Conservation (phyloP, 2,888 invertebrate genomes). For the Parthenolecanium corni region DNA sequence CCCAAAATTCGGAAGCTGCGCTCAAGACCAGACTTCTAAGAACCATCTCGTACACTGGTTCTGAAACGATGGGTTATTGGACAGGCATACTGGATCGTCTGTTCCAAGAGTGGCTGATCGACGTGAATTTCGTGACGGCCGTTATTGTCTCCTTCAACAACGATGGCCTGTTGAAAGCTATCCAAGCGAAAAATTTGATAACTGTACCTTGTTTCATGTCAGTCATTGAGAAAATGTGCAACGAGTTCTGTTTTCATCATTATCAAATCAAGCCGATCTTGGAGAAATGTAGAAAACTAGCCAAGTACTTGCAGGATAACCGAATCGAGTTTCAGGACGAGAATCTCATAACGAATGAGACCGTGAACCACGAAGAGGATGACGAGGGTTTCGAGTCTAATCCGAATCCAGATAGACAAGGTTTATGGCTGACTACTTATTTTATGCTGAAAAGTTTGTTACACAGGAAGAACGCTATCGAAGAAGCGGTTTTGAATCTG, state of each 20-base stretch:
- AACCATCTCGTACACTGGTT: constrained; percentile 40
- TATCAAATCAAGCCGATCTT: constrained; percentile 38
- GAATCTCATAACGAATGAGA: no score
- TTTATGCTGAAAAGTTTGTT: constrained; percentile 41
- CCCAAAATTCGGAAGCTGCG: constrained; percentile 36
- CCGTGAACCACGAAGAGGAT: neutral
- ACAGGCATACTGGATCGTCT: constrained; percentile 38
- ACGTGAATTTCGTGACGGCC: constrained; percentile 40
- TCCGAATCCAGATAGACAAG: constrained; percentile 32
- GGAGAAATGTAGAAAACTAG: constrained; percentile 37
- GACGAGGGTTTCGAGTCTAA: constrained; percentile 33
- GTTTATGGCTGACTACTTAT: constrained; percentile 42
- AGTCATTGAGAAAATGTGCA: constrained; percentile 37
- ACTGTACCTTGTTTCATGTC: constrained; percentile 41
- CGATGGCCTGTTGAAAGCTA: constrained; percentile 37
- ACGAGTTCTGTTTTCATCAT: constrained; percentile 40
- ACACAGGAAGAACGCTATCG: constrained; percentile 37
- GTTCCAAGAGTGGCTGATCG: constrained; percentile 40
- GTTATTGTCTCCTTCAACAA: constrained; percentile 39
- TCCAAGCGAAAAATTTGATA: constrained; percentile 37
- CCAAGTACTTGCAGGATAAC: constrained; percentile 36
- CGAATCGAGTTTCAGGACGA: constrained; percentile 1
- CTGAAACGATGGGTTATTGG: constrained; percentile 39
- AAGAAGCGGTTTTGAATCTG: constrained; percentile 38
- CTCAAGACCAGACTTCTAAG: constrained; percentile 40